Evolutionary conservation across 2,797 vertebrate genomes (phyloP), one percentile per base, ranked within the genome.

Genomic region (Rhabdomys pumilio): DNA sequence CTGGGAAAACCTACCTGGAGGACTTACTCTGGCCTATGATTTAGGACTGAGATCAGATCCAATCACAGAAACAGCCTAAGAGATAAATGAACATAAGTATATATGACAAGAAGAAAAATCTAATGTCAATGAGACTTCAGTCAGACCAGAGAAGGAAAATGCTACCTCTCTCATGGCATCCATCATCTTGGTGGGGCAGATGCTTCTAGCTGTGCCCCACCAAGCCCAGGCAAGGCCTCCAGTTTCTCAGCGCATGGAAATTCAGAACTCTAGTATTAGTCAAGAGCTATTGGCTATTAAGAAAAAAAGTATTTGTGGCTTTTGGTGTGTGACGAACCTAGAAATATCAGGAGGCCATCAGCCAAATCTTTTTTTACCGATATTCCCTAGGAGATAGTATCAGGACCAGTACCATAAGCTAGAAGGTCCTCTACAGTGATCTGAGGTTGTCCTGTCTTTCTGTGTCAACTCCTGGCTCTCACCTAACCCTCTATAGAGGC

Each of bases 41-140:
- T 84, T 47, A 94, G 83, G 93, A 92, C 26, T 89, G 63, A 96
- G 53, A 83, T 94, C 83, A 94, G 55, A 96, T 12, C 3, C n/a
- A 41, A 80, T 57, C 47, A 67, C 59, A 44, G 86, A 79, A 38
- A 76, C 10, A 24, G 50, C 89, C 55, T 41, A n/a, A 65, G 20
- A 82, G 41, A 73, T 10, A 55, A 88, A 85, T n/a, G 10, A 38
- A 72, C 6, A 20, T 73, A 8, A 2, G 20, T 77, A 22, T 29
- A 82, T 22, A 85, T 59, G 34, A 82, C 75, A 92, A 17, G n/a
- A 50, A 81, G 24, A 57, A 75, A 94, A 88, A 79, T 41, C 63
- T 82, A 81, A 69, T n/a, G 19, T 85, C 89, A 80, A 31, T 34
- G 8, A 24, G 38, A 89, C 47, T 67, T 17, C 82, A 14, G 34